These are phyloP conservation scores for Protosalanx chinensis DNA, from an alignment of 2,797 vertebrate genomes.

Conservation along the genomic window DNA sequence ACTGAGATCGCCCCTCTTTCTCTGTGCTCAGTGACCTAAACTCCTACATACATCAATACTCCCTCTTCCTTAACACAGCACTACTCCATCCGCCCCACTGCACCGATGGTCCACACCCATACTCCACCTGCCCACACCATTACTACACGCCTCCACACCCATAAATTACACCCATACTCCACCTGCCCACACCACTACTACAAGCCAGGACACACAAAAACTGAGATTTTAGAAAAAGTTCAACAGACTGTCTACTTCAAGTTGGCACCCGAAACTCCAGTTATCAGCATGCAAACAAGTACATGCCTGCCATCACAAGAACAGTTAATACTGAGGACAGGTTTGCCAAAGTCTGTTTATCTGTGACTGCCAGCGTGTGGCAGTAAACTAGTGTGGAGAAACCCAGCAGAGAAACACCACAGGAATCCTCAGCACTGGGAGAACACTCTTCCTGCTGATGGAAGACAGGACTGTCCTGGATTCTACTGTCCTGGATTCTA, in stretches of 20 bases:
- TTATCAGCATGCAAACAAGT: too few species aligned
- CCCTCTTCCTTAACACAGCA: too few species aligned
- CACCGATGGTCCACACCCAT: not conserved
- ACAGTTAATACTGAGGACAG: not conserved
- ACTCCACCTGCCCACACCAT: not conserved
- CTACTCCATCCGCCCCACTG: not conserved
- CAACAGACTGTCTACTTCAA: not conserved
- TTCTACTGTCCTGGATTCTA: too few species aligned
- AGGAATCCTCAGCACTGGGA: slow-evolving; percentile 5
- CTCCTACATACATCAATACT: too few species aligned
- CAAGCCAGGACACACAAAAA: not conserved
- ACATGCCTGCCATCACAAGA: not conserved
- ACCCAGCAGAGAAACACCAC: not conserved
- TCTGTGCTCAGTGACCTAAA: slow-evolving; percentile 2
- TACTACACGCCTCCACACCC: not conserved
- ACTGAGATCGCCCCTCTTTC: not conserved
- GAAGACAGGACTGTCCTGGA: not conserved
- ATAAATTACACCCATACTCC: not conserved
- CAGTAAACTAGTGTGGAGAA: not conserved
- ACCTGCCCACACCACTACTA: not conserved
- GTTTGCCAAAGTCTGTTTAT: not conserved
- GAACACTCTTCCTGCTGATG: not conserved
- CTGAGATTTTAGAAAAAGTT: not conserved
- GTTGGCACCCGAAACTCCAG: not conserved
- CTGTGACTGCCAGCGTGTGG: not conserved